phyloP scores from a whole-genome alignment of 2,797 vertebrate species.

The Aselliscus stoliczkanus region DNA sequence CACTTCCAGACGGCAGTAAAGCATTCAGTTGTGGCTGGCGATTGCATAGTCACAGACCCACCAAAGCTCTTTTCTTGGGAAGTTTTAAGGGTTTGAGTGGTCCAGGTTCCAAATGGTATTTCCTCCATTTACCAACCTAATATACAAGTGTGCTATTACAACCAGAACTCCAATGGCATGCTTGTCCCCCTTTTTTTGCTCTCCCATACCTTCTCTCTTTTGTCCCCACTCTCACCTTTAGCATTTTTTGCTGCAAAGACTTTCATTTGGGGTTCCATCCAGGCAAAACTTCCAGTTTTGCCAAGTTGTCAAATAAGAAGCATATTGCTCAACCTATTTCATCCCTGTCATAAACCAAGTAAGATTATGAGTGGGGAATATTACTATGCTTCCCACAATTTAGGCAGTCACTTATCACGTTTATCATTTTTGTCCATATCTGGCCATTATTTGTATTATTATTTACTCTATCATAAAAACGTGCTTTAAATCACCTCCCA shows the following conservation, averaged over 20 bases:
- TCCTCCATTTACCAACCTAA: conserved; percentile 26
- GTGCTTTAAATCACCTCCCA: not conserved
- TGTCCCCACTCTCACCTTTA: not conserved
- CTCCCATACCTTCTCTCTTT: not conserved
- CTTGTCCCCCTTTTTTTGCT: not conserved
- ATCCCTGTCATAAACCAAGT: not conserved
- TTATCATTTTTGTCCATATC: not conserved
- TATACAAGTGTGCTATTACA: not conserved
- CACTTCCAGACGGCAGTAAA: conserved; percentile 88
- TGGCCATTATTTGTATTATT: not conserved
- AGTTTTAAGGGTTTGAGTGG: conserved; percentile 66
- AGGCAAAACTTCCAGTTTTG: not conserved
- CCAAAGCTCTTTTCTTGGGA: conserved; percentile 68
- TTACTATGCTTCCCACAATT: not conserved
- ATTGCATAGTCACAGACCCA: conserved; percentile 76
- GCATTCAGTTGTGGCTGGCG: conserved; percentile 82
- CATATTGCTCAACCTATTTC: not conserved
- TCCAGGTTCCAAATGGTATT: not conserved
- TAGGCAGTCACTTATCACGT: not conserved
- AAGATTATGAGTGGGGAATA: not conserved
- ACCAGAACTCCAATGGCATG: not conserved
- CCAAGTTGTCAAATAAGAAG: not conserved
- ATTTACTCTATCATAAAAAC: conserved; percentile 5
- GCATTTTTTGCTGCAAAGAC: not conserved
- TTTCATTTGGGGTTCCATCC: not conserved